Conservation (phyloP, 2,113 vertebrate species). For the Micromys minutus region DNA sequence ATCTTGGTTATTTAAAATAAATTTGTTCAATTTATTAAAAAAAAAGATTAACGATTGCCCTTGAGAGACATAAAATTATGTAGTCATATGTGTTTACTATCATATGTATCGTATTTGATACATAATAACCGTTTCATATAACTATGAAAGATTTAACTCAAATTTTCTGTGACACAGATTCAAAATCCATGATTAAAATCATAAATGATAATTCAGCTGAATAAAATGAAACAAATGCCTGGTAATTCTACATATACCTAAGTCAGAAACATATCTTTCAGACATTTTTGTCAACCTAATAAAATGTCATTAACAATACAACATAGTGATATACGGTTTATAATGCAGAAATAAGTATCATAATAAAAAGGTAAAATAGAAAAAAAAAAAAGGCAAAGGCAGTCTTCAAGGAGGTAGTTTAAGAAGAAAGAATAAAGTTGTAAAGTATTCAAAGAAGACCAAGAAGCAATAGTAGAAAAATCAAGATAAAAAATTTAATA, state of each 20-base stretch:
- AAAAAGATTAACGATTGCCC: slow-evolving; percentile 61
- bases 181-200: not conserved
- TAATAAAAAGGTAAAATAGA: not conserved
- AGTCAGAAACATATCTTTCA: not conserved
- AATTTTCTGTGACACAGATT: slow-evolving; percentile 58
- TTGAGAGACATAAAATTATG: slow-evolving; percentile 54
- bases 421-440: not conserved
- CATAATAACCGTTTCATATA: slow-evolving; percentile 75
- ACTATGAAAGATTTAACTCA: slow-evolving; percentile 75
- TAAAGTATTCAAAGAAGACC: not conserved
- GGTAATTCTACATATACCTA: not conserved
- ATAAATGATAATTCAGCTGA: not conserved
- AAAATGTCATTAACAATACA: not conserved
- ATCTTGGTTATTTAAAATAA: too few relatives aligned
- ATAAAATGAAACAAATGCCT: not conserved
- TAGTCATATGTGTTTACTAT: not conserved
- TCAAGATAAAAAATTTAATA: not conserved
- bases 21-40: too few relatives aligned
- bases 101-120: not conserved
- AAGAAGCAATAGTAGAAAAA: not conserved
- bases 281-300: not conserved
- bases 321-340: not conserved
- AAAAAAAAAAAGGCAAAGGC: not conserved
- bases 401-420: slow-evolving; percentile 19
- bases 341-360: not conserved